These are phyloP conservation scores for Aulostomus chinensis DNA, from an alignment of 2,797 vertebrate species.

Conservation along the genomic window DNA sequence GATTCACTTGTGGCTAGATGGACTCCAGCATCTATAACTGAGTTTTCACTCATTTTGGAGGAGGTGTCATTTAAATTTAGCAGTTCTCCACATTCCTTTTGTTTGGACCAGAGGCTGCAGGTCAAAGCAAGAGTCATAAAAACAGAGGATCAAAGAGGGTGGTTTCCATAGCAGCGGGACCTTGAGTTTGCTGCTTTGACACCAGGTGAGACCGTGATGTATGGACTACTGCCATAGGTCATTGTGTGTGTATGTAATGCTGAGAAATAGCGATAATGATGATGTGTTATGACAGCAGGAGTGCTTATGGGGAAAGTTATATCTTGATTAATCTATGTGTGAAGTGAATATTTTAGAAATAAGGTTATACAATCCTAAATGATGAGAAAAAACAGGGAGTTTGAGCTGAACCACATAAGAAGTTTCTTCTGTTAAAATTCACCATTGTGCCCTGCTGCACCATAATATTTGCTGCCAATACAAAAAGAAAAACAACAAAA, in stretches of 20 bases:
- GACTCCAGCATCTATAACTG: not conserved
- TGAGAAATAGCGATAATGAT: not conserved
- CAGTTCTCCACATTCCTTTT: slow-evolving; percentile 24
- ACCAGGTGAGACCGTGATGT: slow-evolving; percentile 55
- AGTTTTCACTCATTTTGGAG: not conserved
- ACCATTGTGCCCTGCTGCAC: too few relatives aligned
- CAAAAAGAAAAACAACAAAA: too few relatives aligned
- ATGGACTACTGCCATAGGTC: slow-evolving; percentile 32
- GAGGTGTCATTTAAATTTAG: not conserved
- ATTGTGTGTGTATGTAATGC: not conserved
- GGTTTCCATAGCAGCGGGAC: slow-evolving; percentile 31
- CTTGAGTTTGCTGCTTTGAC: slow-evolving; percentile 29
- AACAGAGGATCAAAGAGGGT: slow-evolving; percentile 33
- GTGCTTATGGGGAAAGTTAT: not conserved
- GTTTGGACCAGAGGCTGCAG: slow-evolving; percentile 15
- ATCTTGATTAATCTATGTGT: slow-evolving; percentile 3
- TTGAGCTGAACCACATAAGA: not conserved
- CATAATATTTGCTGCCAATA: too few relatives aligned
- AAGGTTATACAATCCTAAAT: too few relatives aligned
- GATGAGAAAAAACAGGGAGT: not conserved
- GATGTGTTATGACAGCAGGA: too few relatives aligned
- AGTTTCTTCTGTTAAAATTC: too few relatives aligned
- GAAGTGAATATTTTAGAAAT: slow-evolving; percentile 10
- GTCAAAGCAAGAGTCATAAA: slow-evolving; percentile 8
- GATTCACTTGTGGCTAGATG: not conserved